phyloP scores from a whole-genome alignment of 2,113 vertebrate species.

The Rhagologus leucostigma region DNA sequence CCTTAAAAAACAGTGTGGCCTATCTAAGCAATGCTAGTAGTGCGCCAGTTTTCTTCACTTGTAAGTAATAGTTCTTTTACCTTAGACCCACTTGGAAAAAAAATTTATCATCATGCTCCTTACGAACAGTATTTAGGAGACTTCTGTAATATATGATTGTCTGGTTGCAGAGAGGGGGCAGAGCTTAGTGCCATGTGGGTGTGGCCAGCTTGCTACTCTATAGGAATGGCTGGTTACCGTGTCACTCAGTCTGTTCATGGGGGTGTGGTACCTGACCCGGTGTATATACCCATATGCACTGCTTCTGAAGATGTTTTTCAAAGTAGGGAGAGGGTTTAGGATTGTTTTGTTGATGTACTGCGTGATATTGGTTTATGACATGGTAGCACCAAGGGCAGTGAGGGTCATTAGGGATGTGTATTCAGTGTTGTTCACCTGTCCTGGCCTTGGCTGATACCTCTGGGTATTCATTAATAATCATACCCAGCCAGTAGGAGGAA shows the following conservation, averaged over 20 bases:
- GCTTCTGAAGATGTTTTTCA: neutral
- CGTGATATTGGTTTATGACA: neutral
- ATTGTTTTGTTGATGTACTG: neutral
- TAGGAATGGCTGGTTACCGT: neutral
- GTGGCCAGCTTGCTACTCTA: too few relatives aligned
- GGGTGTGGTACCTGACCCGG: neutral
- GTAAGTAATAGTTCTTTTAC: neutral
- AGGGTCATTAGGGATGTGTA: neutral
- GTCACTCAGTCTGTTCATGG: accelerated
- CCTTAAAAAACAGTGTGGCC: neutral
- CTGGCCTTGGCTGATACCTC: neutral
- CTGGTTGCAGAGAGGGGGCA: neutral
- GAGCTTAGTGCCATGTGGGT: neutral
- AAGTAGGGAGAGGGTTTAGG: neutral
- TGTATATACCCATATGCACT: neutral
- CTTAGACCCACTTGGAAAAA: neutral
- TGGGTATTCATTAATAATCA: neutral
- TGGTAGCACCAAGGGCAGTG: neutral
- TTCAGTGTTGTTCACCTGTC: neutral
- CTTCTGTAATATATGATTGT: neutral
- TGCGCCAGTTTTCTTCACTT: neutral
- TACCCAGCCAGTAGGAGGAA: neutral
- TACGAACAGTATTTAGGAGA: neutral
- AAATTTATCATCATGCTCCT: neutral
- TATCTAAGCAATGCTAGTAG: neutral